Conservation (phyloP, 2,888 invertebrate species). For the Epistrophella euchroma region DNA sequence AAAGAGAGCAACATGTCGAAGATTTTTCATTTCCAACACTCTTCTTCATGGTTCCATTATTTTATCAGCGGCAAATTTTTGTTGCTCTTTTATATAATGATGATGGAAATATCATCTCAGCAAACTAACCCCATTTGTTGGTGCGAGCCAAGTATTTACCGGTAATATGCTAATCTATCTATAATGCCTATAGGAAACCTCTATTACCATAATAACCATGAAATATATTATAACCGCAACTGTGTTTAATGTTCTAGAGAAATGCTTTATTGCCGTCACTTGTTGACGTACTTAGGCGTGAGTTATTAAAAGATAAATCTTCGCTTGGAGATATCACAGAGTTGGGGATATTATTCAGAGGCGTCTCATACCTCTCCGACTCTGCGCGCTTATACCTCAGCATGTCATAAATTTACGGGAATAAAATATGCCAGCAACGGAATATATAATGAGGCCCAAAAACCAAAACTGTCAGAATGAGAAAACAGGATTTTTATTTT, state of each 20-base stretch:
- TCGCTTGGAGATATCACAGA: conserved; percentile 37
- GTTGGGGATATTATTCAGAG: conserved; percentile 15
- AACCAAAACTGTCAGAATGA: conserved; percentile 22
- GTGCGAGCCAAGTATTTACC: conserved; percentile 51
- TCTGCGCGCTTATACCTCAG: neutral
- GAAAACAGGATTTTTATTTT: conserved; percentile 22
- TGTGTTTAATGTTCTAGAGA: conserved; percentile 69
- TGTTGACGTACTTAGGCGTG: conserved; percentile 65
- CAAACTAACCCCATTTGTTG: conserved; percentile 67
- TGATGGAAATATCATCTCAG: conserved; percentile 21
- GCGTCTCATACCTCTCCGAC: neutral
- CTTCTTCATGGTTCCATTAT: conserved; percentile 46
- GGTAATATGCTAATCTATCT: conserved; percentile 69
- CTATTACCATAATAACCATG: conserved; percentile 68
- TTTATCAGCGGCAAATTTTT: conserved; percentile 41
- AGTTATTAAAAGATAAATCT: conserved; percentile 72
- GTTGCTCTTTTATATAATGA: neutral
- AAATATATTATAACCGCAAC: conserved; percentile 57
- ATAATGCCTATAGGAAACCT: conserved; percentile 45
- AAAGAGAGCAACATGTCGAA: conserved; percentile 8
- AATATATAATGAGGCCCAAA: conserved; percentile 34
- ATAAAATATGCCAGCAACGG: conserved; percentile 22
- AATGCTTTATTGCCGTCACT: conserved; percentile 71
- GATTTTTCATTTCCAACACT: conserved; percentile 24
- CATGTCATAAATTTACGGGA: conserved; percentile 9